A percentile compares a stretch with the other conserved stretches of the same genome.
Conservation (phyloP, 1,140 invertebrate genomes). For the roundworm (Caenorhabditis elegans) region DNA sequence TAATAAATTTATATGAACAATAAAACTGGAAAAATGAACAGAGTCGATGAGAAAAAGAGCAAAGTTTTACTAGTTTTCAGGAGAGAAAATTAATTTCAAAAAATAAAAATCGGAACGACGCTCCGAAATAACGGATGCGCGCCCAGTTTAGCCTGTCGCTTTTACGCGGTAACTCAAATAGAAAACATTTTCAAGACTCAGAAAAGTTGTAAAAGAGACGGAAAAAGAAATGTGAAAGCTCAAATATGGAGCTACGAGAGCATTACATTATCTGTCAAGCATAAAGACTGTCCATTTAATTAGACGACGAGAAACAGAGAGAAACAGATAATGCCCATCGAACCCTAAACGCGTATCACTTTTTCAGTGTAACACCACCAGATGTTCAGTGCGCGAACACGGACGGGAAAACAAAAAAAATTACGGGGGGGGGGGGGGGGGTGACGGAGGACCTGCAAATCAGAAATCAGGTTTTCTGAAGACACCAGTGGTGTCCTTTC, state of each 20-base stretch:
- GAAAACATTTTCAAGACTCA: no score
- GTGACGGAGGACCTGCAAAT: no score
- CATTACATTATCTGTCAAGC: background rate
- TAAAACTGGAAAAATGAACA: background rate
- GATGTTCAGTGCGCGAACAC: background rate
- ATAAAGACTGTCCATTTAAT: background rate
- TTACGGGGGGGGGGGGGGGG: background rate
- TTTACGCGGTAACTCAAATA: no score
- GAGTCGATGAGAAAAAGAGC: no score
- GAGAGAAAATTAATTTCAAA: background rate
- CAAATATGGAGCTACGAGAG: background rate
- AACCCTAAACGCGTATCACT: conserved; percentile 2
- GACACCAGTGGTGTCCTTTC: background rate
- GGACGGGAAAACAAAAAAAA: background rate
- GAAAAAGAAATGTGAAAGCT: background rate
- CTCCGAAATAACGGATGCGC: background rate
- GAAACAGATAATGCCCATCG: background rate
- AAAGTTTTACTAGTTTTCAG: no score
- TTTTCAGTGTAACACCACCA: background rate
- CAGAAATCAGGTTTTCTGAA: conserved; percentile 26
- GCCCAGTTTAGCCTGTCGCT: background rate
- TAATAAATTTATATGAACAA: background rate
- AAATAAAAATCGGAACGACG: background rate
- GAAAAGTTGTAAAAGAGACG: background rate
- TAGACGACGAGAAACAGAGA: background rate